Evolutionary conservation across 2,797 vertebrate species (phyloP).

Genomic region (Myripristis jacobus): DNA sequence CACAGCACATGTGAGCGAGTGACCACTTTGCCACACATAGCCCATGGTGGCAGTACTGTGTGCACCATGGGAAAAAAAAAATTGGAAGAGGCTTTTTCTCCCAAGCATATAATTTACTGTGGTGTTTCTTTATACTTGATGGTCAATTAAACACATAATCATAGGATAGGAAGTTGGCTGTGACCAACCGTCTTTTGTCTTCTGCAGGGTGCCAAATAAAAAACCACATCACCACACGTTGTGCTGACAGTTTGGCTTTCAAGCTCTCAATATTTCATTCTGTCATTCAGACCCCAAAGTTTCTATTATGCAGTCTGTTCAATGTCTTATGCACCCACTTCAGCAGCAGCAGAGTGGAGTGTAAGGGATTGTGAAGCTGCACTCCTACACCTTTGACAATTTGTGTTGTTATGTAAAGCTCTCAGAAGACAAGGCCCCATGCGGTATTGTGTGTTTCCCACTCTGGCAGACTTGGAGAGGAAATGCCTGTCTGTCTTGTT

Average conservation of each 20-base stretch:
- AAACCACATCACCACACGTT: conserved; percentile 7
- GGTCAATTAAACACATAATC: not conserved
- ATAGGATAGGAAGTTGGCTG: not conserved
- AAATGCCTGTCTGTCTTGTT: not conserved
- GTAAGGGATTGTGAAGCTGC: conserved; percentile 11
- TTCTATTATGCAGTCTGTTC: not conserved
- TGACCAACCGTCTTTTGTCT: not conserved
- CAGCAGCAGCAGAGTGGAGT: conserved; percentile 4
- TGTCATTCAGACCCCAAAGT: not conserved
- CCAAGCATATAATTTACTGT: conserved; percentile 3
- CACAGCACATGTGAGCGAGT: too few relatives aligned
- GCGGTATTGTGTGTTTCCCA: not conserved
- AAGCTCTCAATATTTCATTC: conserved; percentile 40
- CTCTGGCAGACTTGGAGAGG: not conserved
- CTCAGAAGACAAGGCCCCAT: conserved; percentile 19
- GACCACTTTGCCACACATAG: too few relatives aligned
- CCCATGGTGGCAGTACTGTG: too few relatives aligned
- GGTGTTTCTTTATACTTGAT: not conserved
- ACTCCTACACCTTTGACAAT: conserved; percentile 4
- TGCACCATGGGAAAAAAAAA: too few relatives aligned
- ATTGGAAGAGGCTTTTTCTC: not conserved
- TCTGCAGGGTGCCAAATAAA: conserved; percentile 7
- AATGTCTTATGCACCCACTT: not conserved
- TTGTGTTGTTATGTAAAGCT: conserved; percentile 39
- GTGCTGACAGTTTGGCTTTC: conserved; percentile 3